Percentiles rank a stretch among this genome's conserved stretches.
Evolutionary conservation across 2,797 vertebrate species (phyloP).

Genomic region (Centropyge bicolor): DNA sequence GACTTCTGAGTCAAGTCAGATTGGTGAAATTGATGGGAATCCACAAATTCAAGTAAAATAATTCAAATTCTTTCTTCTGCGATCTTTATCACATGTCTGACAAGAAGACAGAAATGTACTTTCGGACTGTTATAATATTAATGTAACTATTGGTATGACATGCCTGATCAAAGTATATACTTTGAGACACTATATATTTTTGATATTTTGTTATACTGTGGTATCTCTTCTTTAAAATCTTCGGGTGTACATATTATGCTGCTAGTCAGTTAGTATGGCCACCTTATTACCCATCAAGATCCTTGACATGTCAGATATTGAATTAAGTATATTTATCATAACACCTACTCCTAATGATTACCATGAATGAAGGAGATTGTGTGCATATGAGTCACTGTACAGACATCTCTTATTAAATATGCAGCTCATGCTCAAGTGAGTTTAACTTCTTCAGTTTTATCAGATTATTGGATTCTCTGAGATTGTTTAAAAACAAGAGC

Average conservation of each 20-base stretch:
- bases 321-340: background rate
- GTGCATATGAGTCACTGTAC: background rate
- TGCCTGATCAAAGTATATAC: too few relatives aligned
- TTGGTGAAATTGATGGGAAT: too few relatives aligned
- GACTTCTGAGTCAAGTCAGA: too few relatives aligned
- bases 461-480: background rate
- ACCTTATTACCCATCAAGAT: background rate
- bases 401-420: background rate
- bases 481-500: slow-evolving; percentile 16
- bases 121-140: background rate
- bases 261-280: background rate
- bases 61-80: too few relatives aligned
- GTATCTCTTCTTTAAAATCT: background rate
- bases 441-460: background rate
- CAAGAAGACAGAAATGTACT: background rate
- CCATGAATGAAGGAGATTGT: background rate
- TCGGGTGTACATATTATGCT: background rate
- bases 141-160: too few relatives aligned
- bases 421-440: background rate
- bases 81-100: too few relatives aligned
- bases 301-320: background rate
- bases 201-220: background rate
- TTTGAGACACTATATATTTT: background rate
- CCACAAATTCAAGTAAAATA: too few relatives aligned
- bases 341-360: background rate